Conservation (phyloP, 2,113 vertebrate species). For the Pangasianodon hypophthalmus region DNA sequence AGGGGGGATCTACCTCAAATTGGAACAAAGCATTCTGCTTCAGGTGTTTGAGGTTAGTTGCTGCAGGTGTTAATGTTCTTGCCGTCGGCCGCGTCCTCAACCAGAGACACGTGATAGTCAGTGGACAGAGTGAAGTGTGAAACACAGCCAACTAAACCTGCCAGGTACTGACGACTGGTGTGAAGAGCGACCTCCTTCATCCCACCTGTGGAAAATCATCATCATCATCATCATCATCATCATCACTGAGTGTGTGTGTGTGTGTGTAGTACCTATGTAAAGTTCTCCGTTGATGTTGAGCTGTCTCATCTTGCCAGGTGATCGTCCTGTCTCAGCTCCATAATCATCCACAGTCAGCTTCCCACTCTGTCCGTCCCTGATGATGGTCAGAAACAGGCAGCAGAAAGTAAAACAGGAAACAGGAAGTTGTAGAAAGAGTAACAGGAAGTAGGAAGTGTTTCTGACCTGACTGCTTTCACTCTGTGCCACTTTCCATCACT, state of each 20-base stretch:
- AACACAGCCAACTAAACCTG: constrained; percentile 91
- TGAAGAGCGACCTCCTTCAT: constrained; percentile 94
- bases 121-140: constrained; percentile 95
- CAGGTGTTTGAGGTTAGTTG: constrained; percentile 31
- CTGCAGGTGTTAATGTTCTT: constrained; percentile 96
- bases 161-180: constrained; percentile 86
- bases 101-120: constrained; percentile 89
- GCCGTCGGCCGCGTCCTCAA: constrained; percentile 88
- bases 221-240: not conserved
- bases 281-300: constrained; percentile 90
- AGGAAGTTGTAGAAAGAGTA: not conserved
- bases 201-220: constrained; percentile 76
- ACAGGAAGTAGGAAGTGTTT: not conserved
- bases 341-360: constrained; percentile 96
- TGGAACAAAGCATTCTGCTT: not conserved
- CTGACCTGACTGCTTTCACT: constrained; percentile 90
- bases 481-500: constrained; percentile 90
- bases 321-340: constrained; percentile 86
- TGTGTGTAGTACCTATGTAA: constrained; percentile 84
- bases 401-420: not conserved
- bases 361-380: constrained; percentile 89
- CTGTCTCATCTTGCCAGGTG: constrained; percentile 92
- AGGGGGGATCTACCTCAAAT: not conserved
- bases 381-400: constrained; percentile 28
- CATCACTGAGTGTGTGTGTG: not conserved